Percentiles rank a stretch among this genome's conserved stretches.
These are phyloP conservation scores for Remorina albescens DNA, from an alignment of 2,797 vertebrate species.

Conservation along the genomic window DNA sequence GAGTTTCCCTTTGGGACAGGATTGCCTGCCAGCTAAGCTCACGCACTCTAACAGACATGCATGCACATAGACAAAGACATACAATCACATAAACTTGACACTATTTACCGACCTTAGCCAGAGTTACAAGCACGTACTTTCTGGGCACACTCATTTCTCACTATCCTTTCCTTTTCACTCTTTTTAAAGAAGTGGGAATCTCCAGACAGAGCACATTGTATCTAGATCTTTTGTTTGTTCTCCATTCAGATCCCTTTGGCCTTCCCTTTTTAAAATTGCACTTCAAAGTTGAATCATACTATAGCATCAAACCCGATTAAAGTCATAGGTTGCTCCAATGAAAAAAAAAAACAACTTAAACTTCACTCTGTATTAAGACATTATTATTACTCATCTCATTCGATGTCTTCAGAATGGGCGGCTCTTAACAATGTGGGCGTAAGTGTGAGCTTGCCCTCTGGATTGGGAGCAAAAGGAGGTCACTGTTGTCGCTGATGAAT, in stretches of 20 bases:
- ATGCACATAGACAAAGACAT: constrained; percentile 37
- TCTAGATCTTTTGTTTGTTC: constrained; percentile 51
- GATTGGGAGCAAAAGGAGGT: constrained; percentile 71
- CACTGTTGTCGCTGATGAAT: constrained; percentile 67
- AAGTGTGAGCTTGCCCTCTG: constrained; percentile 51
- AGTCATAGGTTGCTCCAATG: constrained; percentile 44
- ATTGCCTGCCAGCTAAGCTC: constrained; percentile 59
- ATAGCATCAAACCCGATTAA: constrained; percentile 61
- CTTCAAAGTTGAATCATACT: constrained; percentile 67
- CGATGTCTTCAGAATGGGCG: constrained; percentile 21
- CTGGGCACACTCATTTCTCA: constrained; percentile 38
- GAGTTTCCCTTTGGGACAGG: constrained; percentile 67
- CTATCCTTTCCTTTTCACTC: constrained; percentile 8
- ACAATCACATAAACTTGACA: constrained; percentile 42
- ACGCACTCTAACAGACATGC: constrained; percentile 21
- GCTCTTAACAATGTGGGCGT: constrained; percentile 46
- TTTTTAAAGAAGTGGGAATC: constrained; percentile 47
- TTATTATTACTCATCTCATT: constrained; percentile 46
- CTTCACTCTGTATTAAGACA: constrained; percentile 52
- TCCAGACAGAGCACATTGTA: constrained; percentile 39
- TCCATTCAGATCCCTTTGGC: constrained; percentile 45
- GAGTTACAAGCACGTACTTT: constrained; percentile 55
- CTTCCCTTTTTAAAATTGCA: constrained; percentile 59
- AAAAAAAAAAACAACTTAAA: constrained; percentile 52
- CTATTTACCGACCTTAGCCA: constrained; percentile 50